Base-by-base conservation (phyloP, 2,113 vertebrate genomes). In the Oryzias curvinotus region DNA sequence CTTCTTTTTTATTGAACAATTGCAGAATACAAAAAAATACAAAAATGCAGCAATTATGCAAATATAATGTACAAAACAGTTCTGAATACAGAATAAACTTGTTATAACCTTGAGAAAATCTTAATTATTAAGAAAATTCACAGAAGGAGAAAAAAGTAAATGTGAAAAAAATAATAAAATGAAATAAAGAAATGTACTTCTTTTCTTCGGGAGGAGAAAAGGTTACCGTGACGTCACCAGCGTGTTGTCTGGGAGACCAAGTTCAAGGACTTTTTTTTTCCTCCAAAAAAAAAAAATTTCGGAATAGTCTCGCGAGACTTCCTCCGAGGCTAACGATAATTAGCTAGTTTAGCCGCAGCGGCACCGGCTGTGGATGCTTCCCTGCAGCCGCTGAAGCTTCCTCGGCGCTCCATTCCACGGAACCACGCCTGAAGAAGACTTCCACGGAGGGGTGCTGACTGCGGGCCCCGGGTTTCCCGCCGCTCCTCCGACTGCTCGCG, bases 361-460 rank as follows among this genome's bases (percentile, higher is more conserved):
- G 76, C 73, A 83, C 85, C 82, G 80, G 84, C 81, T 62, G 70
- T 48, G 73, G 78, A 47, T 57, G 59, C 59, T 47, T 52, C 57
- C 51, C 42, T 47, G n/a, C 67, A 60, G 51, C 52, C 36, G 57
- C 62, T 1, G 8, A 53, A 62, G 54, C 46, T 41, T 13, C 46
- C 52, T 23, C 46, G 58, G 49, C 52, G 21, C 10, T 43, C 14
- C 14, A 6, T 1, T 10, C 14, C 47, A 1, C 7, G 14, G 25
- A 15, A 55, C 44, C 15, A 43, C 19, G 15, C 41, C 41, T 23
- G n/a, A 2, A 1, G 19, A 8, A 14, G 7, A 7, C 47, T 48
- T 1, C 25, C 28, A 1, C 45, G 30, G 63, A 53, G 51, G 58
- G 42, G 36, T 52, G 47, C 41, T 23, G 57, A 41, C 55, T 52